A percentile compares a stretch with the other conserved stretches of the same genome.
phyloP scores from a whole-genome alignment of 2,888 invertebrate species.

The Mythimna loreyi region DNA sequence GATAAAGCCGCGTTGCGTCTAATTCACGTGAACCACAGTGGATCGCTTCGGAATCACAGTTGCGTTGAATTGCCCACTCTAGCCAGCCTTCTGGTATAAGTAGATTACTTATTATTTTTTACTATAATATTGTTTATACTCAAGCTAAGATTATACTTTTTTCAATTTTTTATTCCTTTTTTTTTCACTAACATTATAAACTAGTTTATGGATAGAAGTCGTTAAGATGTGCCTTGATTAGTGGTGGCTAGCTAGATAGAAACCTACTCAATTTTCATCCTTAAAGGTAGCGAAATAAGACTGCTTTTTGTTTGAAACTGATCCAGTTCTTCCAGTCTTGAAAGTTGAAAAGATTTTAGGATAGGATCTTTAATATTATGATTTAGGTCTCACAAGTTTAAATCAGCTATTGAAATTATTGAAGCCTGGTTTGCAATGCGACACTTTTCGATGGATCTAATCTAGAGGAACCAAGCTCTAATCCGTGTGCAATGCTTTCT shows the following conservation, averaged over 20 bases:
- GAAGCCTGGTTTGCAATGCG: neutral
- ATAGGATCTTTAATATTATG: neutral
- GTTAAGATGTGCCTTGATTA: conserved; percentile 73
- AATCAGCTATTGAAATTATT: neutral
- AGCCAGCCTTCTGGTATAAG: no score
- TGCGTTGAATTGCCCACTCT: no score
- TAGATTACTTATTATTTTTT: neutral
- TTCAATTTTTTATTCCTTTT: neutral
- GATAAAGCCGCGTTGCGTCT: no score
- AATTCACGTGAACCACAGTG: no score
- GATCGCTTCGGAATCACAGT: no score
- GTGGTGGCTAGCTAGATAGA: conserved; percentile 63
- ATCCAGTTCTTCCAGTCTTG: conserved; percentile 35
- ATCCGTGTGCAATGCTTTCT: no score
- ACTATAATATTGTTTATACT: neutral
- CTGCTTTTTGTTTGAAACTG: conserved; percentile 49
- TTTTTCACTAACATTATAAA: conserved; percentile 4
- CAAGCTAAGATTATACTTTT: conserved; percentile 7
- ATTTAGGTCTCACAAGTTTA: neutral
- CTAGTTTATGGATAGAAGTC: conserved; percentile 3
- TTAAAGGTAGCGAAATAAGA: conserved; percentile 42
- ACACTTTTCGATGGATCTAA: neutral
- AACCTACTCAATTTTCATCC: conserved; percentile 53
- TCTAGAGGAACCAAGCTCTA: no score
- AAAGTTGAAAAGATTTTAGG: neutral